phyloP scores from a whole-genome alignment of 2,888 invertebrate genomes.

The Seira musarum region DNA sequence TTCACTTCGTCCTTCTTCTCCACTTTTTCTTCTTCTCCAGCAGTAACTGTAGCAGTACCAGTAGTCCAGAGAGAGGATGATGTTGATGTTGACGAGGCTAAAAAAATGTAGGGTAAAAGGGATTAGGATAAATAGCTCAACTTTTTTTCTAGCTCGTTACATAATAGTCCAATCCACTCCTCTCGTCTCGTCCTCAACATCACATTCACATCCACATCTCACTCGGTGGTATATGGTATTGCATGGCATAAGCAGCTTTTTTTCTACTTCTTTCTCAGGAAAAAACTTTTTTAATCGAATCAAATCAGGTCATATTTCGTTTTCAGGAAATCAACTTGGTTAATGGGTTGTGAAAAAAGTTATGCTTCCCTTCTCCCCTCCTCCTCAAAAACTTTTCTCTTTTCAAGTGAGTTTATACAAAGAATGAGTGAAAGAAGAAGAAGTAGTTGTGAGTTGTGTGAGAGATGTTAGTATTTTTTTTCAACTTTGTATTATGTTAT shows the following conservation, averaged over 20 bases:
- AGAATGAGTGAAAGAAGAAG: neutral
- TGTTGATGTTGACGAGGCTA: too few relatives aligned
- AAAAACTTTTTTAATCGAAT: constrained; percentile 68
- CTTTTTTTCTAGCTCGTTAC: constrained; percentile 3
- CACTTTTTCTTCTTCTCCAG: too few relatives aligned
- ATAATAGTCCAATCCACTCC: neutral
- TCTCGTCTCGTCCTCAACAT: neutral
- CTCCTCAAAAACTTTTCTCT: neutral
- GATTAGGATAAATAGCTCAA: neutral
- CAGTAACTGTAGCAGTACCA: too few relatives aligned
- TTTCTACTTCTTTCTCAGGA: constrained; percentile 4
- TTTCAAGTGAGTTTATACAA: constrained; percentile 3
- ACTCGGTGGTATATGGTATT: neutral
- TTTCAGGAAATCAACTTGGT: constrained; percentile 54
- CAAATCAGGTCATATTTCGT: constrained; percentile 68
- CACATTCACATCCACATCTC: too few relatives aligned
- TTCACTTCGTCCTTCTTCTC: neutral
- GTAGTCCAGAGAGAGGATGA: too few relatives aligned
- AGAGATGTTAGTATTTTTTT: too few relatives aligned
- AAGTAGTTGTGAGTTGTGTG: neutral
- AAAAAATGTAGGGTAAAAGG: neutral
- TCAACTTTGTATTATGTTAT: too few relatives aligned
- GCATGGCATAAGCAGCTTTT: neutral
- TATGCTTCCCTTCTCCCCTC: constrained; percentile 18
- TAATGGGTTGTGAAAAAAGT: constrained; percentile 56